Percentiles rank a stretch among this genome's conserved stretches.
Conservation (phyloP, 35 echinoderm and acorn worm species). For the Patiria miniata region DNA sequence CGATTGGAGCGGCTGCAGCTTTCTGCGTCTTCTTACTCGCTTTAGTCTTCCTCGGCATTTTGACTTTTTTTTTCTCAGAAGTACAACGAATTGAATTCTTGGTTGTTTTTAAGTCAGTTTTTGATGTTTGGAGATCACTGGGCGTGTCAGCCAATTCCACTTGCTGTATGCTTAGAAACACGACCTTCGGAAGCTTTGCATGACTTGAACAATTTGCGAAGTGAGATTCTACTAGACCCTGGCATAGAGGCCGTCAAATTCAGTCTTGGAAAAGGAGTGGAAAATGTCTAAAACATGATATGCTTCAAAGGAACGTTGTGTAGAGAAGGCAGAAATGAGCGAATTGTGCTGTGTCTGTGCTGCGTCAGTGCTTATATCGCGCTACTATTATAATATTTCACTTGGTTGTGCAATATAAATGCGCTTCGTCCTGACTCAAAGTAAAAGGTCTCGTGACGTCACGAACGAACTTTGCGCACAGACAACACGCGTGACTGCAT, state of each 20-base stretch:
- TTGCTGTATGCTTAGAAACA: neutral
- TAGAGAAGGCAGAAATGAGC: neutral
- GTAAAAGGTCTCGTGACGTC: too few species aligned
- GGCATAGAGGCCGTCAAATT: neutral
- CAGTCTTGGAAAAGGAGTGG: neutral
- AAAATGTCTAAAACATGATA: neutral
- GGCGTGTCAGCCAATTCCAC: neutral
- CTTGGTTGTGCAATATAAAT: conserved; percentile 12
- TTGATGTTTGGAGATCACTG: neutral
- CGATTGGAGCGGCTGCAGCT: neutral
- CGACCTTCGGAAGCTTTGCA: neutral
- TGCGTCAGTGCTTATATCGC: neutral
- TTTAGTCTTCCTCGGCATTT: conserved; percentile 15
- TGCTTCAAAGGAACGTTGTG: neutral
- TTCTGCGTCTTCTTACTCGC: neutral
- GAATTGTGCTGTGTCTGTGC: neutral
- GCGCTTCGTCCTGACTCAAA: too few species aligned
- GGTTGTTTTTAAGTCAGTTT: neutral
- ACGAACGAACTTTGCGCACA: too few species aligned
- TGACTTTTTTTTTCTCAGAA: too few species aligned
- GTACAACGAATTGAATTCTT: too few species aligned
- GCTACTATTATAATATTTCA: neutral
- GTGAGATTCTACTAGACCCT: neutral
- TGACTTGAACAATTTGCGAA: neutral
- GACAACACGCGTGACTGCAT: too few species aligned